Evolutionary conservation across 2,888 invertebrate genomes (phyloP).

Genomic region (Atethmia centrago): DNA sequence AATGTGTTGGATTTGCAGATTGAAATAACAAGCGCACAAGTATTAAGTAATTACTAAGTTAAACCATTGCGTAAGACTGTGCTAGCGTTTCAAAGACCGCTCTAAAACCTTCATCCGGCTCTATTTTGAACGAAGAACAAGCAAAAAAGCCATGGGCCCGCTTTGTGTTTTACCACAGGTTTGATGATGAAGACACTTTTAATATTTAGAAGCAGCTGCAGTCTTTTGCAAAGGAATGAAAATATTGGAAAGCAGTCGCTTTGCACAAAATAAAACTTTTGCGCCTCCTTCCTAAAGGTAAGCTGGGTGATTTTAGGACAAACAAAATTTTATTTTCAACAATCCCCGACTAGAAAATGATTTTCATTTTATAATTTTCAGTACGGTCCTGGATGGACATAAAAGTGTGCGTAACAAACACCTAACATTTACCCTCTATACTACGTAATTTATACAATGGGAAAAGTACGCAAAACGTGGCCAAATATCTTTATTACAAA

Average conservation of each 20-base stretch:
- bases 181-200: conserved; percentile 1
- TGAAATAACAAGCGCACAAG: conserved; percentile 38
- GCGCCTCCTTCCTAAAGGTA: neutral
- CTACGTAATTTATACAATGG: too few relatives aligned
- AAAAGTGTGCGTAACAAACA: conserved; percentile 22
- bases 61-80: conserved; percentile 13
- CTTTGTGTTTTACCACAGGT: neutral
- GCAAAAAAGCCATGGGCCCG: neutral
- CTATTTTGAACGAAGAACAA: neutral
- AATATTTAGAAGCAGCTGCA: neutral
- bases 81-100: neutral
- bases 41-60: conserved; percentile 43
- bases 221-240: neutral
- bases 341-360: conserved; percentile 20
- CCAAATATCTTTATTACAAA: too few relatives aligned
- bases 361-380: conserved; percentile 33
- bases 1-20: conserved; percentile 42
- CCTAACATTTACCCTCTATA: conserved; percentile 7
- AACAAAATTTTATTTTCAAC: conserved; percentile 15
- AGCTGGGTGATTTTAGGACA: neutral
- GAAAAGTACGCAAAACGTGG: too few relatives aligned
- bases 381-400: conserved; percentile 12
- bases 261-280: conserved; percentile 3
- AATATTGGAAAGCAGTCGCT: conserved; percentile 4
- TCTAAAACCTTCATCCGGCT: neutral